A percentile compares a stretch with the other conserved stretches of the same genome.
Evolutionary conservation across 2,888 invertebrate genomes (phyloP).

Genomic region (Campoplex capitator): DNA sequence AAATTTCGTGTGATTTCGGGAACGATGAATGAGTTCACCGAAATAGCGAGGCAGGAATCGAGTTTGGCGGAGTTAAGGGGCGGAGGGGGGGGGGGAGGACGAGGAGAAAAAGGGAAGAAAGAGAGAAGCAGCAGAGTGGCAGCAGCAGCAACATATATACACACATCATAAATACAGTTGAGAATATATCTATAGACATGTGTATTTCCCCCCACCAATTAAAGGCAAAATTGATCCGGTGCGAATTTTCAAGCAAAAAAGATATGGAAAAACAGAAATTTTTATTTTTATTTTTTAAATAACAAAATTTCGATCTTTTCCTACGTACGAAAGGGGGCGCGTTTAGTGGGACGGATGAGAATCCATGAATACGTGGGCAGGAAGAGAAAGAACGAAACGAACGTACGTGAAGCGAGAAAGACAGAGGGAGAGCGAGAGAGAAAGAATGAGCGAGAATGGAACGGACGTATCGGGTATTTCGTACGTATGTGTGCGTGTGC

Average conservation of each 20-base stretch:
- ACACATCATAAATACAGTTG: background rate
- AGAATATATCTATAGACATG: conserved; percentile 25
- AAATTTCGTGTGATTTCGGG: conserved; percentile 31
- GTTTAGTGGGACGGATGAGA: conserved; percentile 21
- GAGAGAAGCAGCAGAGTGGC: conserved; percentile 41
- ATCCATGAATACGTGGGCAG: conserved; percentile 57
- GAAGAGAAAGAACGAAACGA: conserved; percentile 54
- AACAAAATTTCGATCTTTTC: conserved; percentile 2
- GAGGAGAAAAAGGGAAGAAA: conserved; percentile 29
- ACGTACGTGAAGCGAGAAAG: conserved; percentile 59
- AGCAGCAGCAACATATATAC: conserved; percentile 22
- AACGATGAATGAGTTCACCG: conserved; percentile 58
- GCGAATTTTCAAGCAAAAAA: conserved; percentile 6
- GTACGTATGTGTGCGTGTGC: conserved; percentile 32
- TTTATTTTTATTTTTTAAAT: too few species aligned
- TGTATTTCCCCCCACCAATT: conserved; percentile 29
- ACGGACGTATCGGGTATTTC: conserved; percentile 54
- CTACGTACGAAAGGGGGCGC: conserved; percentile 36
- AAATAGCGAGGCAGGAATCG: conserved; percentile 54
- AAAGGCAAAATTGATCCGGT: conserved; percentile 33
- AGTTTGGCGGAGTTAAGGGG: conserved; percentile 6
- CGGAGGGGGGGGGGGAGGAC: background rate
- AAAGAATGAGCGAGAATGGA: conserved; percentile 61
- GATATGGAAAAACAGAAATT: conserved; percentile 9
- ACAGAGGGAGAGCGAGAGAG: conserved; percentile 31